Evolutionary conservation across 2,113 vertebrate species (phyloP).

Genomic region (Romanogobio albipinnatus): DNA sequence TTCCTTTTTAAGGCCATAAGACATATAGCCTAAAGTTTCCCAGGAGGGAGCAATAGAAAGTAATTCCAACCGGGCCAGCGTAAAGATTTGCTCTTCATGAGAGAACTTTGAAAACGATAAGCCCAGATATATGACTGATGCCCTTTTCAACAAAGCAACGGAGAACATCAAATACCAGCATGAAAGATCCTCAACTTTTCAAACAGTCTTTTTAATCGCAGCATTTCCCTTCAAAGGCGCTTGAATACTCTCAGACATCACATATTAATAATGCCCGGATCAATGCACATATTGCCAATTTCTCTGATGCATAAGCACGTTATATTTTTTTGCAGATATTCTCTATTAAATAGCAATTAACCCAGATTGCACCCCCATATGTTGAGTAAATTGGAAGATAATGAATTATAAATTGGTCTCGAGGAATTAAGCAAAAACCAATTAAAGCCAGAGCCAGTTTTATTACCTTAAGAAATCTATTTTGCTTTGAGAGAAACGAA

Average conservation of each 20-base stretch:
- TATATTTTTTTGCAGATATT: conserved; percentile 51
- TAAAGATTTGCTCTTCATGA: conserved; percentile 37
- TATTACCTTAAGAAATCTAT: conserved; percentile 55
- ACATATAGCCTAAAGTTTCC: conserved; percentile 22
- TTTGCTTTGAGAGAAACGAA: conserved; percentile 24
- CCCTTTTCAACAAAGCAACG: conserved; percentile 13
- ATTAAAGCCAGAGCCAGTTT: conserved; percentile 59
- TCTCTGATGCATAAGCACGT: conserved; percentile 38
- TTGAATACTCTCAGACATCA: conserved; percentile 1
- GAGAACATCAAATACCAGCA: conserved; percentile 13
- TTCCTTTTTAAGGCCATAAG: conserved; percentile 21
- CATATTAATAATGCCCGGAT: conserved; percentile 37
- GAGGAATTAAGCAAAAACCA: conserved; percentile 64
- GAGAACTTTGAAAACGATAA: conserved; percentile 39
- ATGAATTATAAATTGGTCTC: conserved; percentile 64
- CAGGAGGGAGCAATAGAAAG: conserved; percentile 1
- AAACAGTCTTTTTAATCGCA: conserved; percentile 24
- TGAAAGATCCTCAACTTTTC: conserved; percentile 9
- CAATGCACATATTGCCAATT: conserved; percentile 33
- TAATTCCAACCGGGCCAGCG: neutral
- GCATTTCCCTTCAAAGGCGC: neutral
- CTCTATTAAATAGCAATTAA: conserved; percentile 66
- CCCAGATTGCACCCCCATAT: conserved; percentile 58
- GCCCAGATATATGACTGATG: conserved; percentile 28
- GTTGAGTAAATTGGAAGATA: conserved; percentile 63